Percentiles rank a stretch among this genome's conserved stretches.
These are phyloP conservation scores for Papilio aristodemus DNA, from an alignment of 1,140 invertebrate genomes.

Conservation along the genomic window DNA sequence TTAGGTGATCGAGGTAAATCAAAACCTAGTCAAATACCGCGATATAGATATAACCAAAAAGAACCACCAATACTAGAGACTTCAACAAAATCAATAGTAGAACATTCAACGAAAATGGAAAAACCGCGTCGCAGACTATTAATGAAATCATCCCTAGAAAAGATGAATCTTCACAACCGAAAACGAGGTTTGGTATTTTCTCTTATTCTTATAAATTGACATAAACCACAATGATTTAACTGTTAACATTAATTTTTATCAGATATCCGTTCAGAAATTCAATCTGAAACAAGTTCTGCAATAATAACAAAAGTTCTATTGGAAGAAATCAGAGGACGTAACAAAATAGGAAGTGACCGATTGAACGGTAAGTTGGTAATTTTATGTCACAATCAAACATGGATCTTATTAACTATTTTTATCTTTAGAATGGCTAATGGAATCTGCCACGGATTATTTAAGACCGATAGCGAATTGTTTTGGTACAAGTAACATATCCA, in stretches of 20 bases:
- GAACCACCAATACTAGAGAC: neutral
- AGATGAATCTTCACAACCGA: neutral
- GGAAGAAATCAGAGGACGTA: constrained; percentile 41
- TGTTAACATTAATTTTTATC: neutral
- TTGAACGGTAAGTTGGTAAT: constrained; percentile 40
- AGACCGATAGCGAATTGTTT: constrained; percentile 35
- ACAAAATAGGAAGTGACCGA: constrained; percentile 39
- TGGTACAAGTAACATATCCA: constrained; percentile 27
- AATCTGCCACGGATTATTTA: constrained; percentile 33
- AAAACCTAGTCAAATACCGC: constrained; percentile 51
- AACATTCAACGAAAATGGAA: constrained; percentile 49
- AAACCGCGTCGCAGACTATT: neutral
- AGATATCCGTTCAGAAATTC: constrained; percentile 13
- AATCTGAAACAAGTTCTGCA: constrained; percentile 38
- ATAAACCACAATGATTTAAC: neutral
- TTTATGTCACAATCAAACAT: neutral
- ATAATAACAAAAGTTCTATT: constrained; percentile 49
- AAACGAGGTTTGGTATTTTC: neutral
- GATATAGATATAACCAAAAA: constrained; percentile 37
- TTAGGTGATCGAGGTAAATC: constrained; percentile 17
- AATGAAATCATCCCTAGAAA: constrained; percentile 2
- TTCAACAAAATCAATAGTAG: constrained; percentile 35
- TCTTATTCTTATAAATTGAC: neutral
- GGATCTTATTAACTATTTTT: neutral
- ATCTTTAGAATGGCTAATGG: constrained; percentile 45